Evolutionary conservation across 2,888 invertebrate genomes (phyloP).

Genomic region (Heliconius ethilla): DNA sequence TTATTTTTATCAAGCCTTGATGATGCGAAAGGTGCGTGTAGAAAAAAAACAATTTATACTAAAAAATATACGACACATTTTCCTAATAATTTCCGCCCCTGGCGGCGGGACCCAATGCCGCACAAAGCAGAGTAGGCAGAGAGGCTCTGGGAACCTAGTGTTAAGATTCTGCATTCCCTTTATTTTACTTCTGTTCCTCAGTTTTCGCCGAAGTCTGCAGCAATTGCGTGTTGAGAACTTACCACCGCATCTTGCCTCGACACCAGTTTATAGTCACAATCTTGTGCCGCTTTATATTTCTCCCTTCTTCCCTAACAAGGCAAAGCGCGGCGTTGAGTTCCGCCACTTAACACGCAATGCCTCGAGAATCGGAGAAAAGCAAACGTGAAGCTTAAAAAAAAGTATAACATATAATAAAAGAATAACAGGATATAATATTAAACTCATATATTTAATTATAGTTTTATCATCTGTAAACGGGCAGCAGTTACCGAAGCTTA

Average conservation of each 20-base stretch:
- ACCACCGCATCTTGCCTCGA: too few species aligned
- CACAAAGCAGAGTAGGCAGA: neutral
- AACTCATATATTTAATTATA: neutral
- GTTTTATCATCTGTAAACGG: neutral
- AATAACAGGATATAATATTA: too few species aligned
- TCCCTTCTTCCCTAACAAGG: neutral
- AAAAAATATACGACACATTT: too few species aligned
- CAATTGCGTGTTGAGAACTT: too few species aligned
- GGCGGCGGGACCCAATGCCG: neutral
- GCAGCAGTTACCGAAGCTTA: constrained; percentile 11
- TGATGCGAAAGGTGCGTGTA: neutral
- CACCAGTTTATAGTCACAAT: neutral
- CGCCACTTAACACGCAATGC: neutral
- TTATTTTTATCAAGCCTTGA: neutral
- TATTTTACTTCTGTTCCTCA: too few species aligned
- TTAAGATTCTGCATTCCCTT: neutral
- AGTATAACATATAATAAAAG: too few species aligned
- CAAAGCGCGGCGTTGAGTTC: neutral
- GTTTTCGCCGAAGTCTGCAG: too few species aligned
- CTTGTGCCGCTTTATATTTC: neutral
- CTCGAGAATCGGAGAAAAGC: too few species aligned
- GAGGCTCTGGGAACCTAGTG: neutral
- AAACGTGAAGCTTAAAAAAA: too few species aligned
- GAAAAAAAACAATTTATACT: neutral
- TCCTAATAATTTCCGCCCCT: too few species aligned